Evolutionary conservation across 2,797 vertebrate genomes (phyloP).

Genomic region (Streptopelia turtur): DNA sequence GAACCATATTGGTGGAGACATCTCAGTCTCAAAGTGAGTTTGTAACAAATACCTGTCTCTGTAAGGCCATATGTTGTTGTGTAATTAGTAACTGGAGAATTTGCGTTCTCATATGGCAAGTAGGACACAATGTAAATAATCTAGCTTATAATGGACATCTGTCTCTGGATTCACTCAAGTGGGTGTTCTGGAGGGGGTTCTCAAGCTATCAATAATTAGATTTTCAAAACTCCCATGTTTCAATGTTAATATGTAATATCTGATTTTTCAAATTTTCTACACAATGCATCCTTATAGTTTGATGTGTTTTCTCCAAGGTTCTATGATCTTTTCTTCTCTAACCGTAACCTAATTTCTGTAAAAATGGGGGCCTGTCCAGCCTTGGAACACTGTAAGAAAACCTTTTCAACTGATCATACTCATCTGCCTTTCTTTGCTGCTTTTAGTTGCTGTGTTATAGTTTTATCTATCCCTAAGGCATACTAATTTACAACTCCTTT

Average conservation of each 20-base stretch:
- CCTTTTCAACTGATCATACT: neutral
- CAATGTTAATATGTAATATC: no score
- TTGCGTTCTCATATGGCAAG: rapidly evolving
- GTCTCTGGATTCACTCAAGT: no score
- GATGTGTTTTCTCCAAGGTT: no score
- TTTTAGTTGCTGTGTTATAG: neutral
- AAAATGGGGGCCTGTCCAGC: neutral
- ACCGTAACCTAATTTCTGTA: neutral
- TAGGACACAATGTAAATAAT: no score
- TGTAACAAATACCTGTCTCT: neutral
- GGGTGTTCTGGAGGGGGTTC: no score
- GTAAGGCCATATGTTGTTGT: neutral
- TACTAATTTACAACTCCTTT: conserved; percentile 11
- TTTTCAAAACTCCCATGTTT: no score
- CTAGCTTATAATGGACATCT: no score
- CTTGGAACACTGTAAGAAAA: neutral
- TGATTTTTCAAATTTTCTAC: no score
- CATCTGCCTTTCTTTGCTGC: neutral
- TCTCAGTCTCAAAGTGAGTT: neutral
- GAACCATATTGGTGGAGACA: neutral
- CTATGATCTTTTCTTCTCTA: neutral
- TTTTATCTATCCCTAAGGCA: neutral
- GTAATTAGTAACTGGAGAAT: neutral
- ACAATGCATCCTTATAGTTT: no score
- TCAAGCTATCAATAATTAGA: no score